Conservation (phyloP, 2,113 vertebrate species). For the Pelmatolapia mariae region DNA sequence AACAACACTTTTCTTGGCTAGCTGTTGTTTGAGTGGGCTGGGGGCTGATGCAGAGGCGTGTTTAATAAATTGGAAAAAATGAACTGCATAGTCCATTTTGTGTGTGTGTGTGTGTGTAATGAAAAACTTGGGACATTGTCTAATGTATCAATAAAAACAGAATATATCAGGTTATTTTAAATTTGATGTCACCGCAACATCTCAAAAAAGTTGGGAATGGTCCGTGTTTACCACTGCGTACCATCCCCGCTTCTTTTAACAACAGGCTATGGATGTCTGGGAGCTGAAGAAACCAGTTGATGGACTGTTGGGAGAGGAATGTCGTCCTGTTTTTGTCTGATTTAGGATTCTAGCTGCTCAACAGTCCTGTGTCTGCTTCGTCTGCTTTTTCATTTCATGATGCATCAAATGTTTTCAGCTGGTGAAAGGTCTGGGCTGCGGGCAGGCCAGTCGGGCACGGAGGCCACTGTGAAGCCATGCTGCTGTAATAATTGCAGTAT, state of each 20-base stretch:
- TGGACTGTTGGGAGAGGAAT: not conserved
- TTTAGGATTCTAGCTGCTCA: not conserved
- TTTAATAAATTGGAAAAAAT: constrained; percentile 12
- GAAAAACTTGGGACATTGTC: not conserved
- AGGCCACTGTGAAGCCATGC: not conserved
- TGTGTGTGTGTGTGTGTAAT: not conserved
- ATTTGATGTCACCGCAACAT: not conserved
- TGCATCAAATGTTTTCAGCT: not conserved
- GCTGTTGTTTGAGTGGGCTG: not conserved
- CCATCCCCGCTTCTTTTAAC: not conserved
- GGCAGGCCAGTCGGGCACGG: not conserved
- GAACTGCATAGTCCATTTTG: not conserved
- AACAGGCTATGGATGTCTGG: not conserved
- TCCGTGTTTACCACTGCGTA: not conserved
- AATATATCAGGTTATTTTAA: not conserved
- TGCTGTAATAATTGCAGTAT: not conserved
- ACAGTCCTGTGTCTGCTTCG: not conserved
- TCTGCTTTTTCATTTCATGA: not conserved
- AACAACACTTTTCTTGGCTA: not conserved
- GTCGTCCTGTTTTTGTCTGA: not conserved
- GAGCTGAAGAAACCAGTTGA: not conserved
- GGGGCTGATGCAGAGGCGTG: not conserved
- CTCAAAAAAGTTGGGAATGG: not conserved
- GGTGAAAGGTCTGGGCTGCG: not conserved
- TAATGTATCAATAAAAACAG: not conserved